Percentiles rank a stretch among this genome's conserved stretches.
Conservation (phyloP, 2,797 vertebrate genomes). For the Sphaeramia orbicularis region DNA sequence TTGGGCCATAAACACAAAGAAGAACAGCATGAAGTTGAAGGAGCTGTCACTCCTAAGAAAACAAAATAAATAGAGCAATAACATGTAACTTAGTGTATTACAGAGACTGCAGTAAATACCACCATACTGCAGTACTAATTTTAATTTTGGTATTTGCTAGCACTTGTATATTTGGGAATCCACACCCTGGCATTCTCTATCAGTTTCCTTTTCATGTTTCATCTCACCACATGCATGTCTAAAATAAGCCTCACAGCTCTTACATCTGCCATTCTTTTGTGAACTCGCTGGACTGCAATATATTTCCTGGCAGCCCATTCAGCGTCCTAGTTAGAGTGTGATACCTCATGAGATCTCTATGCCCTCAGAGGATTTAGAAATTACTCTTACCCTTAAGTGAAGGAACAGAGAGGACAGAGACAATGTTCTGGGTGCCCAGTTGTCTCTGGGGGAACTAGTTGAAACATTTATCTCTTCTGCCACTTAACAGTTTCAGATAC, state of each 20-base stretch:
- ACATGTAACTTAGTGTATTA: no score
- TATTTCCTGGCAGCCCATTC: neutral
- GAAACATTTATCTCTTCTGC: constrained; percentile 21
- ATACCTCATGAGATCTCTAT: neutral
- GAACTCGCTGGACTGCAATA: neutral
- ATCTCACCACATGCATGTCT: constrained; percentile 2
- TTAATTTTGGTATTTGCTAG: no score
- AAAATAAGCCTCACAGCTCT: neutral
- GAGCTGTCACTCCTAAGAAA: constrained; percentile 93
- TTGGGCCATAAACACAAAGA: constrained; percentile 98
- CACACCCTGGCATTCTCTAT: neutral
- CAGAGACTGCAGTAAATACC: no score
- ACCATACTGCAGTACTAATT: no score
- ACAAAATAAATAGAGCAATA: constrained; percentile 1
- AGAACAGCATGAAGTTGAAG: constrained; percentile 99
- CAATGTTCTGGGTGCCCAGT: constrained; percentile 12
- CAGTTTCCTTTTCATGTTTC: neutral
- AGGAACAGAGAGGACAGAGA: neutral
- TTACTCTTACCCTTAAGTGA: neutral
- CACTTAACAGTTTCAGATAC: constrained; percentile 18
- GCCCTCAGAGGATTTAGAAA: neutral
- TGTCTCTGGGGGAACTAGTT: neutral
- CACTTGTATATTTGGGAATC: neutral
- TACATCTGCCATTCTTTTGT: neutral
- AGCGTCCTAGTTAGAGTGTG: neutral